Evolutionary conservation across 2,113 vertebrate species (phyloP), one percentile per base, ranked within the genome.

Genomic region (Solenodon paradoxus): DNA sequence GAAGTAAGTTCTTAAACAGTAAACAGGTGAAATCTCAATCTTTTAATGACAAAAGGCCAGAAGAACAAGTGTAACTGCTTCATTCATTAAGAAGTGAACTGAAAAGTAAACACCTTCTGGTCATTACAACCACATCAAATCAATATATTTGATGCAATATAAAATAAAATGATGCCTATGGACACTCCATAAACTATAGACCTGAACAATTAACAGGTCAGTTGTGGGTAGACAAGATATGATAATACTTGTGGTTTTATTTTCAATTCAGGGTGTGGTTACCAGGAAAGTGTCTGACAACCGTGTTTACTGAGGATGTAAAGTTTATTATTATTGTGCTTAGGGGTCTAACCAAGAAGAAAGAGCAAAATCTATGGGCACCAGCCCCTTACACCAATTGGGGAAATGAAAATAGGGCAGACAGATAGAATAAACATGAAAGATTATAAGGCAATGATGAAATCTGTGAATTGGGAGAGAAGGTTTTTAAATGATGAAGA

Each of bases 1-100:
- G 71, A 97, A 97, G 90, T 59, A 95, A 97, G 80, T 94, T 96
- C 97, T 88, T 97, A 97, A 94, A 90, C 13, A 96, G 71, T 16
- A 95, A 95, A 87, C 71, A 69, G 63, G 35, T 95, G 93, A 95
- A 97, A 90, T 66, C 75, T 93, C 53, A 97, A 53, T 7, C 88
- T 88, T 97, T 94, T 68, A 92, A 78, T 85, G 93, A 97, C 12
- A 92, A 90, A 94, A 98, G 86, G 90, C 79, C 97, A 96, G 92
- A 97, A 35, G 61, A 97, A 92, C 75, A 96, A 90, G 77, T 78
- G 35, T 38, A 95, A 96, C 89, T 86, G 47, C 92, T 97, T 97
- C 94, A 94, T 92, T 97, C 15, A 71, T 77, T 66, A 78, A 72
- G 42, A 93, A 88, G 64, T 40, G 10, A 35, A 35, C 32, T 40